A percentile compares a stretch with the other conserved stretches of the same genome.
Conservation (phyloP, 2,113 vertebrate species). For the Bos javanicus region DNA sequence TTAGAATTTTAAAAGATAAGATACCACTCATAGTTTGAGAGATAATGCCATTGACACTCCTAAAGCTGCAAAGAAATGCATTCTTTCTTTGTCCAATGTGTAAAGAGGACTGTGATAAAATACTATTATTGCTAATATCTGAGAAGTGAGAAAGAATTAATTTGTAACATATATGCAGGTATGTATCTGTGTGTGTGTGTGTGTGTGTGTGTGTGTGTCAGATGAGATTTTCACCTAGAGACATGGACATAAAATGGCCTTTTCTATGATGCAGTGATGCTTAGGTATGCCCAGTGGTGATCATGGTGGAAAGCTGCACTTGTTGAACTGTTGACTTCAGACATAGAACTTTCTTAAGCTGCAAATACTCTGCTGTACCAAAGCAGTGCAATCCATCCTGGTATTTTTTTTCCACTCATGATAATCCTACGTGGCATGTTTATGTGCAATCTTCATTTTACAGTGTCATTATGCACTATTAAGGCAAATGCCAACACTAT, state of each 20-base stretch:
- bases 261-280: not conserved
- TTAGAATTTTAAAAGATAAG: not conserved
- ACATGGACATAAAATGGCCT: not conserved
- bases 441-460: not conserved
- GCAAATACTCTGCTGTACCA: not conserved
- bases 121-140: not conserved
- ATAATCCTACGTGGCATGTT: not conserved
- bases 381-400: not conserved
- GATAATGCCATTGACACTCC: not conserved
- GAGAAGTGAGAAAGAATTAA: not conserved
- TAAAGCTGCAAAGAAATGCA: not conserved
- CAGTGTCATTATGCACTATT: not conserved
- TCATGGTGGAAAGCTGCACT: not conserved
- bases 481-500: not conserved
- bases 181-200: not conserved
- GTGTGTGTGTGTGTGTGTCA: not conserved
- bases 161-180: not conserved
- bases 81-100: not conserved
- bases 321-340: not conserved
- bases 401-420: not conserved
- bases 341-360: not conserved
- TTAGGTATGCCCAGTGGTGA: rapidly evolving
- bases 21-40: not conserved
- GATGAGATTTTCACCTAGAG: not conserved
- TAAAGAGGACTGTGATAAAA: not conserved